A percentile compares a stretch with the other conserved stretches of the same genome.
Evolutionary conservation across 2,888 invertebrate genomes (phyloP).

Genomic region (Didymodactylos carnosus): DNA sequence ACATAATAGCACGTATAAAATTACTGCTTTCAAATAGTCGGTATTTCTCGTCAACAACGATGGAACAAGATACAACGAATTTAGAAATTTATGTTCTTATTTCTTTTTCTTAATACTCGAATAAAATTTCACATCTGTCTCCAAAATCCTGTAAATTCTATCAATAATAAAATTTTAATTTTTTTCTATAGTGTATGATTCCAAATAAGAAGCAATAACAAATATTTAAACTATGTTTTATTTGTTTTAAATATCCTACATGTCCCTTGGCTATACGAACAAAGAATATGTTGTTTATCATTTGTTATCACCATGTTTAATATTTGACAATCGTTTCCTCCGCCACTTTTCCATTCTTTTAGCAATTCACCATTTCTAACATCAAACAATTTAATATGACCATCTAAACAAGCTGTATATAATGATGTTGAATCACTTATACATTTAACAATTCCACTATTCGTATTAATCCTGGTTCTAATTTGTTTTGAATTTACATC

Average conservation of each 20-base stretch:
- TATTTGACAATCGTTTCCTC: not conserved
- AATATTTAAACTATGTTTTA: too few relatives aligned
- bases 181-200: too few relatives aligned
- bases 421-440: not conserved
- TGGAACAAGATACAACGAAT: too few relatives aligned
- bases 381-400: not conserved
- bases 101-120: too few relatives aligned
- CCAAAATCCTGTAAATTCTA: too few relatives aligned
- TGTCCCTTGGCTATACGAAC: not conserved
- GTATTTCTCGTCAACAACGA: too few relatives aligned
- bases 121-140: too few relatives aligned
- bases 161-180: too few relatives aligned
- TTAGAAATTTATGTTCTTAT: too few relatives aligned
- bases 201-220: too few relatives aligned
- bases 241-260: not conserved
- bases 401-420: not conserved
- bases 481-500: not conserved
- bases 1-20: too few relatives aligned
- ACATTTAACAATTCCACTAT: not conserved
- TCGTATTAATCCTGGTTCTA: not conserved
- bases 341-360: constrained; percentile 1
- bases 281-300: not conserved
- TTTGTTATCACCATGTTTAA: not conserved
- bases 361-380: not conserved
- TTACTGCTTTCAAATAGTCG: too few relatives aligned